Evolutionary conservation across 2,797 vertebrate species (phyloP).

Genomic region (Pipistrellus pygmaeus): DNA sequence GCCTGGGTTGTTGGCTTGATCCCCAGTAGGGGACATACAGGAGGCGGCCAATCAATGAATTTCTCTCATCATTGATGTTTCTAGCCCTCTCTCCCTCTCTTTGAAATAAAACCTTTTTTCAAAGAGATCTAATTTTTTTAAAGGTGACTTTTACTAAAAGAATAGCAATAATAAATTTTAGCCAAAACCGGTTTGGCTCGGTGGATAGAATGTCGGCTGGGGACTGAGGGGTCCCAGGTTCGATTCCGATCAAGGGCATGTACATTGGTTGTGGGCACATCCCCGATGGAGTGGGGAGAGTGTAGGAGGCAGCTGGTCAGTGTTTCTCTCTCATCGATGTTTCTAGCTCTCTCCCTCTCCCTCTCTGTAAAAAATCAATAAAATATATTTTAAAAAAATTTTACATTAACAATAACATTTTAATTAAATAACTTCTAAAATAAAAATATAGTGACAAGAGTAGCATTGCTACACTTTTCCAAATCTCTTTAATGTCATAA

Average conservation of each 20-base stretch:
- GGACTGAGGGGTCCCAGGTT: too few relatives aligned
- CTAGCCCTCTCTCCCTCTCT: not conserved
- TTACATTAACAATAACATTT: not conserved
- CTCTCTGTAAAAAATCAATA: too few relatives aligned
- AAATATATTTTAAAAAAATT: not conserved
- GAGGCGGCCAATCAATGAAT: not conserved
- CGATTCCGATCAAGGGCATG: too few relatives aligned
- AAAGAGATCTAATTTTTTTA: not conserved
- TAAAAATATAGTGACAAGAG: not conserved
- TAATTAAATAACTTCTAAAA: constrained; percentile 2
- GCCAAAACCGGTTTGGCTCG: too few relatives aligned
- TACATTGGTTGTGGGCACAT: too few relatives aligned
- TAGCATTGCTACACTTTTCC: not conserved
- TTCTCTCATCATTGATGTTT: too few relatives aligned
- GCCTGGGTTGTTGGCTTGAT: not conserved
- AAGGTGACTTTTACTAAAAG: not conserved
- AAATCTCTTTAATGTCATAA: not conserved
- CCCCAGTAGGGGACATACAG: not conserved
- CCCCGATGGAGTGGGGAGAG: too few relatives aligned
- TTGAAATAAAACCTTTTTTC: not conserved
- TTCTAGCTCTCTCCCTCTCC: too few relatives aligned
- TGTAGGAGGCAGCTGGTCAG: too few relatives aligned
- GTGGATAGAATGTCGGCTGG: too few relatives aligned
- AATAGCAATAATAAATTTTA: constrained; percentile 6
- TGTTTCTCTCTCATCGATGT: too few relatives aligned